Base-by-base conservation (phyloP, 1,140 invertebrate genomes). In the Archivesica marissinica region DNA sequence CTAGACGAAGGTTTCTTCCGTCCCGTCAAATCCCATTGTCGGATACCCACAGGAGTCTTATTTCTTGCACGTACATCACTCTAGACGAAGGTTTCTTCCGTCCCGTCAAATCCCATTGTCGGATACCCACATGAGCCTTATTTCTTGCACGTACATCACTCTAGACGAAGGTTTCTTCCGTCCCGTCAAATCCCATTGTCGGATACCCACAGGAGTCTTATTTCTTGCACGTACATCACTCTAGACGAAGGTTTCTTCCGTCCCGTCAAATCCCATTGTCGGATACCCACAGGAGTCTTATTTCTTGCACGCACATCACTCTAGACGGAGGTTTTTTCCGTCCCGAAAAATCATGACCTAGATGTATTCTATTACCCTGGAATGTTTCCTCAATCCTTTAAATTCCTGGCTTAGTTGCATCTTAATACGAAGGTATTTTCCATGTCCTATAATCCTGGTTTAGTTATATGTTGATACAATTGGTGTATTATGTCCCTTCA, bases 1-100 rank as follows among this genome's bases (percentile, higher is more conserved):
- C 77, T 64, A 79, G 77, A 66, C 77, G 44, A 79, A 79, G 77
- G 59, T 35, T 66, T 79, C 77, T 79, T 66, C 77, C 59, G 77
- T 50, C 41, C 68, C 41, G 68, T 20, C 28, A 72, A 47, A 44
- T 72, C 68, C 38, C 41, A 33, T 44, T 28, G 30, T 0, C 41
- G 23, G 9, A 0, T 70, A 4, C 28, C 13, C 59, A n/a, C n/a
- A n/a, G n/a, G n/a, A n/a, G n/a, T n/a, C n/a, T n/a, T n/a, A n/a
- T n/a, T n/a, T n/a, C n/a, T n/a, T n/a, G n/a, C n/a, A n/a, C n/a
- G n/a, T n/a, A n/a, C n/a, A 44, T 64, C 59, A 66, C 61, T 79
- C 77, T 64, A 79, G 77, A 66, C 77, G 44, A 79, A 79, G 77
- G 59, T 35, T 66, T 79, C 77, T 79, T 66, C 77, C 59, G 77